These are phyloP conservation scores for Puntigrus tetrazona DNA, from an alignment of 2,113 vertebrate species.

Conservation along the genomic window DNA sequence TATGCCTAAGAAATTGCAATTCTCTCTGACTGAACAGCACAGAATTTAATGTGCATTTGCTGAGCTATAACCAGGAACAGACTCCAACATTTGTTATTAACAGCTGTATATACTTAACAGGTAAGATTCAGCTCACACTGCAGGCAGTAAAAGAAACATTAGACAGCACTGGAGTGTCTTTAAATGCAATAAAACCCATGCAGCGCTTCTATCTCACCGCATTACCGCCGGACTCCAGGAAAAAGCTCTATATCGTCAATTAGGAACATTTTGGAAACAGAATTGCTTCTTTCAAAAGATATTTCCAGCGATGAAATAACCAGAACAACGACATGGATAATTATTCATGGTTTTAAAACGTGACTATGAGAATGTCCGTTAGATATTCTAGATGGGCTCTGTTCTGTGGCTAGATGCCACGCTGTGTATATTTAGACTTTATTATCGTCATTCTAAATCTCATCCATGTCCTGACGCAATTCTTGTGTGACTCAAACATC, in stretches of 20 bases:
- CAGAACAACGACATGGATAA: background rate
- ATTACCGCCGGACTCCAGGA: background rate
- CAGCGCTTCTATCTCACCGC: slow-evolving; percentile 4
- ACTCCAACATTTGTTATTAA: slow-evolving; percentile 60
- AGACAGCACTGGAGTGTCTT: slow-evolving; percentile 48
- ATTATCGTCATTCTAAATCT: background rate
- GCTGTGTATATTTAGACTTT: background rate
- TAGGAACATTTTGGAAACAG: background rate
- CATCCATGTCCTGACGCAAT: background rate
- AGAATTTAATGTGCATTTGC: slow-evolving; percentile 59
- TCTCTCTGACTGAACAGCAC: slow-evolving; percentile 58
- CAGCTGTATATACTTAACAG: slow-evolving; percentile 60
- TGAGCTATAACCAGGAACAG: slow-evolving; percentile 62
- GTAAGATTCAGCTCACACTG: slow-evolving; percentile 58
- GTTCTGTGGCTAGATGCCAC: slow-evolving; percentile 6
- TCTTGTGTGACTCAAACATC: background rate
- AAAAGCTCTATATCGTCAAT: background rate
- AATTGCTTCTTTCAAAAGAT: background rate
- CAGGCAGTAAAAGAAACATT: slow-evolving; percentile 59
- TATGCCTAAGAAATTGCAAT: slow-evolving; percentile 62
- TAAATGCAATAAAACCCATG: slow-evolving; percentile 56
- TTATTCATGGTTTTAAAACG: background rate
- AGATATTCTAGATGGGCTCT: background rate
- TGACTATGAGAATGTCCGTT: background rate
- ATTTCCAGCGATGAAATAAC: background rate